phyloP scores from a whole-genome alignment of 2,113 vertebrate genomes.

The Oryzias woworae region DNA sequence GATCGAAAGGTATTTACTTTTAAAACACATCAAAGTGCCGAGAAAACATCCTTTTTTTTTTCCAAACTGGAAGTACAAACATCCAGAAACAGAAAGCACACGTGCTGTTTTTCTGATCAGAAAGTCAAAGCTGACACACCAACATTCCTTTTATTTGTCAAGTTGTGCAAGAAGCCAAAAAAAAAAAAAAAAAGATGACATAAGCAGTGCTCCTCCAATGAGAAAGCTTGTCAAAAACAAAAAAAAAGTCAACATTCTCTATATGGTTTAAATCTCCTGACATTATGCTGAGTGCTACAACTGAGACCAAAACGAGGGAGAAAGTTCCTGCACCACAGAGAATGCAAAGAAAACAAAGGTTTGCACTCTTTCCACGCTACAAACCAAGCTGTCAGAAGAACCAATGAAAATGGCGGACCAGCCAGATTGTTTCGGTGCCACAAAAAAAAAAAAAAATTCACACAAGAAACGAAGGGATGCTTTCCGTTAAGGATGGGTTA shows the following conservation, averaged over 20 bases:
- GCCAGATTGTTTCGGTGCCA: conserved; percentile 14
- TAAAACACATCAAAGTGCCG: conserved; percentile 68
- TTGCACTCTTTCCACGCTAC: conserved; percentile 46
- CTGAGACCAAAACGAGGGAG: conserved; percentile 57
- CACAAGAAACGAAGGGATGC: conserved; percentile 78
- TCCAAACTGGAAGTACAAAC: conserved; percentile 86
- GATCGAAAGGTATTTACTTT: conserved; percentile 79
- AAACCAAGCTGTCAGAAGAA: conserved; percentile 24
- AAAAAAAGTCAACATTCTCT: conserved; percentile 70
- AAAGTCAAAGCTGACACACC: conserved; percentile 87
- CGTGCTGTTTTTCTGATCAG: conserved; percentile 76
- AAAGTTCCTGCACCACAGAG: conserved; percentile 83
- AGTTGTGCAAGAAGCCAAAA: conserved; percentile 87
- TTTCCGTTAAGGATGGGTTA: conserved; percentile 85
- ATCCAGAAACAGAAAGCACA: conserved; percentile 68
- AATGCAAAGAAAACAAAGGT: conserved; percentile 54
- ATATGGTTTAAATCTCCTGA: conserved; percentile 71
- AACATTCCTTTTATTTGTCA: conserved; percentile 92
- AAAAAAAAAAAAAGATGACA: conserved; percentile 65
- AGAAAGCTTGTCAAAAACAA: conserved; percentile 87
- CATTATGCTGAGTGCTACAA: conserved; percentile 87
- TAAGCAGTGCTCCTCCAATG: conserved; percentile 89
- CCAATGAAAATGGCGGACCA: conserved; percentile 8
- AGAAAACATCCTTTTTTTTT: conserved; percentile 74
- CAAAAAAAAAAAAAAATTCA: conserved; percentile 43